Evolutionary conservation across 1,140 invertebrate genomes (phyloP).

Genomic region (Camponotus pennsylvanicus): DNA sequence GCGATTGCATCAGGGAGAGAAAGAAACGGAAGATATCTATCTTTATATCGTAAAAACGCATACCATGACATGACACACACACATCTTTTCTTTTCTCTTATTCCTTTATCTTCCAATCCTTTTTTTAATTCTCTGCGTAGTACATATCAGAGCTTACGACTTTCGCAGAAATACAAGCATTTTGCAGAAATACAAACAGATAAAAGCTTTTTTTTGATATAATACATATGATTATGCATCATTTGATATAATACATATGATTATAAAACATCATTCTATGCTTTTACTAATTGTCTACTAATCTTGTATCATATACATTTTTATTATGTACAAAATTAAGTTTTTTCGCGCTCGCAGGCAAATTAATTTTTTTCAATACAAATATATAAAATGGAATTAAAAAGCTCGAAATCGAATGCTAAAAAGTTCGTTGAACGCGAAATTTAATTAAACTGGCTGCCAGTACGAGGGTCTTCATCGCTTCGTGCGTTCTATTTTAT

Average conservation of each 20-base stretch:
- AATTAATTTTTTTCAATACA: too few species aligned
- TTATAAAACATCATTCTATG: too few species aligned
- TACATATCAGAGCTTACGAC: background rate
- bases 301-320: background rate
- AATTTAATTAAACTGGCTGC: slow-evolving; percentile 54
- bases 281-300: too few species aligned
- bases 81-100: background rate
- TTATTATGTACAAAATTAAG: background rate
- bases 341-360: background rate
- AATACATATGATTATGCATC: too few species aligned
- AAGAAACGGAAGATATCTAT: slow-evolving; percentile 47
- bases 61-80: background rate
- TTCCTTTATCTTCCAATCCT: background rate
- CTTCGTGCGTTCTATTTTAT: slow-evolving; percentile 40
- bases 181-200: background rate
- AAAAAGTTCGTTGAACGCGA: slow-evolving; percentile 37
- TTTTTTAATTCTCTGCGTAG: slow-evolving; percentile 11
- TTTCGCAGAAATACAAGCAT: background rate
- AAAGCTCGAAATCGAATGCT: slow-evolving; percentile 23
- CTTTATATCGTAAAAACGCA: slow-evolving; percentile 10
- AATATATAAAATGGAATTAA: slow-evolving; percentile 2
- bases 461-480: slow-evolving; percentile 25
- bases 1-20: slow-evolving; percentile 31
- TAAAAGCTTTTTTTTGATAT: too few species aligned
- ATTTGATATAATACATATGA: too few species aligned